A percentile compares a stretch with the other conserved stretches of the same genome.
phyloP scores from a whole-genome alignment of 1,140 invertebrate genomes.

The Plectrocnemia conspersa region DNA sequence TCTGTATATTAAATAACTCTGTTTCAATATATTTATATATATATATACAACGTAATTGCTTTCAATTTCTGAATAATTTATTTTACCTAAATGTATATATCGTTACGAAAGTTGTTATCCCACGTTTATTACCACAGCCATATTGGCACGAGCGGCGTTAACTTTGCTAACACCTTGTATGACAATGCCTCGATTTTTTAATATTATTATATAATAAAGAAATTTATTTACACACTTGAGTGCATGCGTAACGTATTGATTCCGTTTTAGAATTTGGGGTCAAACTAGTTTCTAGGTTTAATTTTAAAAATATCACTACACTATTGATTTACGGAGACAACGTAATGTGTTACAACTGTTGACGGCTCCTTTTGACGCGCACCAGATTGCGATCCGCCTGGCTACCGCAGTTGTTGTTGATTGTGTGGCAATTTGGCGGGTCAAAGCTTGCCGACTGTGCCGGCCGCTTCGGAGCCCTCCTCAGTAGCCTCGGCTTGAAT shows the following conservation, averaged over 20 bases:
- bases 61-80: background rate
- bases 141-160: conserved; percentile 1
- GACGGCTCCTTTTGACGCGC: conserved; percentile 23
- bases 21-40: background rate
- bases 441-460: conserved; percentile 1
- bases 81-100: conserved; percentile 7
- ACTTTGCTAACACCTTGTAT: background rate
- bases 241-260: background rate
- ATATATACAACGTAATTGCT: conserved; percentile 3
- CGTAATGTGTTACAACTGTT: conserved; percentile 17
- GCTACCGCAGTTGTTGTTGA: conserved; percentile 25
- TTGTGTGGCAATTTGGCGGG: conserved; percentile 1
- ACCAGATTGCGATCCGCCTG: conserved; percentile 24
- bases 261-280: background rate
- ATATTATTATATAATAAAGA: background rate
- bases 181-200: background rate
- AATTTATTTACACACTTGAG: background rate
- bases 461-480: conserved; percentile 23
- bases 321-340: background rate
- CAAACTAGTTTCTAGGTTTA: background rate
- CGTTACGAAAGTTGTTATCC: background rate
- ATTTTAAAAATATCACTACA: background rate
- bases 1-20: background rate
- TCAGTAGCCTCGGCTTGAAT: conserved; percentile 27
- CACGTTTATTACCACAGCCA: conserved; percentile 7